Percentiles rank a stretch among this genome's conserved stretches.
phyloP scores from a whole-genome alignment of 2,888 invertebrate genomes.

The Myopa tessellatipennis region DNA sequence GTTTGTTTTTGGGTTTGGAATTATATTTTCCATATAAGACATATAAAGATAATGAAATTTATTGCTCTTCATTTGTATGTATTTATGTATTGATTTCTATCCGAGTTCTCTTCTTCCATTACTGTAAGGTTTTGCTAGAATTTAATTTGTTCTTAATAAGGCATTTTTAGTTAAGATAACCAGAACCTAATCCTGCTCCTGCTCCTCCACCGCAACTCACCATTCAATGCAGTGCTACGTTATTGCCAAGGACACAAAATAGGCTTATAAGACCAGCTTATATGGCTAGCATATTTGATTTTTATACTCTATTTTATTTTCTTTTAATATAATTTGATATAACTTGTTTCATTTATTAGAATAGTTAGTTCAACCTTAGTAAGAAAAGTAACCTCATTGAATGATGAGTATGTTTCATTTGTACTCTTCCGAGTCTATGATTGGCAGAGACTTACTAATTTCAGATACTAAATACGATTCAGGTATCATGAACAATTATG shows the following conservation, averaged over 20 bases:
- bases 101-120: slow-evolving; percentile 31
- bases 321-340: too few species aligned
- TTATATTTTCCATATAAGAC: too few species aligned
- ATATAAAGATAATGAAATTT: too few species aligned
- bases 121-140: neutral
- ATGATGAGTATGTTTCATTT: too few species aligned
- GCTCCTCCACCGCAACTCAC: neutral
- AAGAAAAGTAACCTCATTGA: too few species aligned
- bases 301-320: slow-evolving; percentile 27
- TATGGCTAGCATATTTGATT: slow-evolving; percentile 58
- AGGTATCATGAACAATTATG: too few species aligned
- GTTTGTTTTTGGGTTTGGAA: slow-evolving; percentile 12
- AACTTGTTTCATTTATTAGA: too few species aligned
- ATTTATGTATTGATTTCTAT: slow-evolving; percentile 4
- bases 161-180: slow-evolving; percentile 32
- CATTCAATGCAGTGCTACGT: slow-evolving; percentile 28
- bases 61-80: too few species aligned
- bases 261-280: slow-evolving; percentile 68
- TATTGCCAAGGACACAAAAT: slow-evolving; percentile 31
- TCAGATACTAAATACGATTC: too few species aligned
- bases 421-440: too few species aligned
- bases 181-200: slow-evolving; percentile 29
- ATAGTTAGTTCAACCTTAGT: too few species aligned
- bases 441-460: too few species aligned
- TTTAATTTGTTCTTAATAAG: slow-evolving; percentile 42